Percentiles rank a stretch among this genome's conserved stretches.
phyloP scores from a whole-genome alignment of 2,113 vertebrate genomes.

The Gracilinanus agilis region DNA sequence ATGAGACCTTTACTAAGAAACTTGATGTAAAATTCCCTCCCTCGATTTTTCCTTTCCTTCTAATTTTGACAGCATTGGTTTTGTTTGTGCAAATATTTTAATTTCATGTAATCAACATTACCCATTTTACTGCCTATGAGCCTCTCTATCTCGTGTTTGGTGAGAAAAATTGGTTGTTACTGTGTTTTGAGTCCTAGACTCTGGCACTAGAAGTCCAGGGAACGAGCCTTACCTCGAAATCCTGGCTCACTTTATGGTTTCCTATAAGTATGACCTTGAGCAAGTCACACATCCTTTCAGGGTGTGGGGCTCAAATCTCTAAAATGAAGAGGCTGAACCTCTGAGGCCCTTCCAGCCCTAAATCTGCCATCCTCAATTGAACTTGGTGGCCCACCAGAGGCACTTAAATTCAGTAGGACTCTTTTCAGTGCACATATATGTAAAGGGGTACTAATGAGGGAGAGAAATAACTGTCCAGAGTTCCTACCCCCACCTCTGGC shows the following conservation, averaged over 20 bases:
- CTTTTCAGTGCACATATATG: neutral
- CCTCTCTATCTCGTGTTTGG: neutral
- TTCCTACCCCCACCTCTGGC: too few relatives aligned
- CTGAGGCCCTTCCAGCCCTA: too few relatives aligned
- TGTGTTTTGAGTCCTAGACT: neutral
- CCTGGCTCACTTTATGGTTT: neutral
- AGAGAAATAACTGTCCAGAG: neutral
- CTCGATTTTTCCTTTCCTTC: neutral
- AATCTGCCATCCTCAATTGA: too few relatives aligned
- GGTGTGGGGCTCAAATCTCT: neutral
- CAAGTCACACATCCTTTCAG: neutral
- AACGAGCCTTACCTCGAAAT: neutral
- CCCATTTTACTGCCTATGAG: neutral
- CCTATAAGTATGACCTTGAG: neutral
- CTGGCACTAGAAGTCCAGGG: neutral
- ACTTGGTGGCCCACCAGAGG: too few relatives aligned
- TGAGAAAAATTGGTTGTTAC: neutral
- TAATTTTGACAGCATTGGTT: neutral
- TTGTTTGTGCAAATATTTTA: neutral
- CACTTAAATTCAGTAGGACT: too few relatives aligned
- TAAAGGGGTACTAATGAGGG: neutral
- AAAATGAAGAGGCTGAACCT: neutral
- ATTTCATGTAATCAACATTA: neutral
- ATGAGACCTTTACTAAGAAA: neutral
- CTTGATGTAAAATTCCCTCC: neutral